phyloP scores from a whole-genome alignment of 2,888 invertebrate genomes.

The Acleris literana region DNA sequence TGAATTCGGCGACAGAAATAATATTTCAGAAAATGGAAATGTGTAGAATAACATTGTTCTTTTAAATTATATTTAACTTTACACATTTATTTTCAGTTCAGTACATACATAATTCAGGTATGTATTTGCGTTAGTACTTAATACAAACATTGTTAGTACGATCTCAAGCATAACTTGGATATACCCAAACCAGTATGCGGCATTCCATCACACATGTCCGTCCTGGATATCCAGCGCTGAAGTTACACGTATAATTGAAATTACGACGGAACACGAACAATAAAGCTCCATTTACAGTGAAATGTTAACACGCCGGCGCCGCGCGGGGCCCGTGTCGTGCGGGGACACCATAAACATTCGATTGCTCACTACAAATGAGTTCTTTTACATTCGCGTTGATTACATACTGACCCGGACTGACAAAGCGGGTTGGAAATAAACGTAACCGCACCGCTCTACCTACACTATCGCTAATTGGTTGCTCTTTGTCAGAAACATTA shows the following conservation, averaged over 20 bases:
- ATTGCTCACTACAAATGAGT: slow-evolving; percentile 40
- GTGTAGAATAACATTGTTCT: background rate
- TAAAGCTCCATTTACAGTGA: slow-evolving; percentile 54
- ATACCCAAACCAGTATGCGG: slow-evolving; percentile 10
- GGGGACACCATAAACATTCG: slow-evolving; percentile 41
- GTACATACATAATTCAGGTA: background rate
- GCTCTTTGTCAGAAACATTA: background rate
- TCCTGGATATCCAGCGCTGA: slow-evolving; percentile 29
- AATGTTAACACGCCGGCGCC: slow-evolving; percentile 52
- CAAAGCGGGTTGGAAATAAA: slow-evolving; percentile 9
- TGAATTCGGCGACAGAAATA: slow-evolving; percentile 1
- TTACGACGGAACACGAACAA: slow-evolving; percentile 57
- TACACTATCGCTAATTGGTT: background rate
- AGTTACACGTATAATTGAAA: slow-evolving; percentile 48
- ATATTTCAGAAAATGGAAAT: slow-evolving; percentile 3
- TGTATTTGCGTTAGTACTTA: background rate
- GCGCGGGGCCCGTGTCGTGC: slow-evolving; percentile 38
- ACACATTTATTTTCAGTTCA: too few relatives aligned
- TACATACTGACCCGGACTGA: slow-evolving; percentile 24
- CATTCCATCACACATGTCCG: slow-evolving; percentile 27
- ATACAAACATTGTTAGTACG: background rate
- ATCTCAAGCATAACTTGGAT: slow-evolving; percentile 7
- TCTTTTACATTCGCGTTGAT: slow-evolving; percentile 41
- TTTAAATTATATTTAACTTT: too few relatives aligned
- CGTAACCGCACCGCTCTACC: background rate